Conservation (phyloP, 2,113 vertebrate genomes). For the Nycticorax nycticorax region DNA sequence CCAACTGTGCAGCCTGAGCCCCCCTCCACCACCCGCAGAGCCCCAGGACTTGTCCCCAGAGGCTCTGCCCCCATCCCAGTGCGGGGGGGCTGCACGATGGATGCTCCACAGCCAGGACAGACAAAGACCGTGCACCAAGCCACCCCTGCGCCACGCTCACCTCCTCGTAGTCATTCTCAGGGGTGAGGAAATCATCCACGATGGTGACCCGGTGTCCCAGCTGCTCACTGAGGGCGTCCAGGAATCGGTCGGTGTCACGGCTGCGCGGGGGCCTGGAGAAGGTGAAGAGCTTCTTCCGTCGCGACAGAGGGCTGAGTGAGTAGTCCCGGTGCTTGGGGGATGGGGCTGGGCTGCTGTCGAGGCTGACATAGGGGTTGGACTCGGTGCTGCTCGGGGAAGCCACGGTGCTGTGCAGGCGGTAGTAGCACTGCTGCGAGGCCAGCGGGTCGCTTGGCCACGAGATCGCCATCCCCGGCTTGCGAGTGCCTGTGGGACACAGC, state of each 20-base stretch:
- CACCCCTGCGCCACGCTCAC: slow-evolving; percentile 37
- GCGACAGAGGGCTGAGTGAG: slow-evolving; percentile 77
- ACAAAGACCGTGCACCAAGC: fast-evolving
- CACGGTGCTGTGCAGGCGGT: slow-evolving; percentile 77
- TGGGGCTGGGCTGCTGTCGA: slow-evolving; percentile 88
- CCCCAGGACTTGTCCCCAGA: neutral
- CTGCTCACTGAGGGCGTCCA: slow-evolving; percentile 92
- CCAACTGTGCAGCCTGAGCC: fast-evolving
- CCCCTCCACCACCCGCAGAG: neutral
- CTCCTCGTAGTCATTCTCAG: slow-evolving; percentile 97
- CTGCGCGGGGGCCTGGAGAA: slow-evolving; percentile 89
- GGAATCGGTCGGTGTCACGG: slow-evolving; percentile 92
- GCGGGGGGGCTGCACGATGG: fast-evolving
- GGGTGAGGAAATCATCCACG: slow-evolving; percentile 87
- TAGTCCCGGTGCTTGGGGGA: slow-evolving; percentile 79
- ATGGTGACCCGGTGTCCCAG: slow-evolving; percentile 88
- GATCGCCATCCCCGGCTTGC: slow-evolving; percentile 77
- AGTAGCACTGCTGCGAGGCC: slow-evolving; percentile 82
- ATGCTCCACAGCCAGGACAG: fast-evolving
- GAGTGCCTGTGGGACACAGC: slow-evolving; percentile 71
- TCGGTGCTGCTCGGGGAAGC: slow-evolving; percentile 92
- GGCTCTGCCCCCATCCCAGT: fast-evolving
- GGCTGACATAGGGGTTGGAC: slow-evolving; percentile 94
- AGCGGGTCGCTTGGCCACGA: slow-evolving; percentile 85
- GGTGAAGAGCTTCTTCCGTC: slow-evolving; percentile 90